A percentile compares a stretch with the other conserved stretches of the same genome.
Evolutionary conservation across 2,797 vertebrate genomes (phyloP).

Genomic region (Sebastolobus alascanus): DNA sequence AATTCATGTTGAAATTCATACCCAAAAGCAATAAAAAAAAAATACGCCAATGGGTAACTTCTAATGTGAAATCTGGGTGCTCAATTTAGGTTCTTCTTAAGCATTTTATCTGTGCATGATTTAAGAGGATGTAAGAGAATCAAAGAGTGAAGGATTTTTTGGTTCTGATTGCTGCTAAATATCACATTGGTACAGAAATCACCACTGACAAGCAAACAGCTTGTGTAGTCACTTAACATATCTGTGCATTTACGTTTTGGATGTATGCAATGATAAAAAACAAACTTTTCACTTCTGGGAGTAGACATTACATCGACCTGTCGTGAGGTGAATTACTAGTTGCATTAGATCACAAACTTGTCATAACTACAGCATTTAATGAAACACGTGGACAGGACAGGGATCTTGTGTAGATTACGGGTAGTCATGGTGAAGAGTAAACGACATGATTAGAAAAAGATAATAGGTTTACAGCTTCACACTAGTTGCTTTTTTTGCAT

Average conservation of each 20-base stretch:
- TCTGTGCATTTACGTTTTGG: conserved; percentile 75
- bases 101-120: conserved; percentile 36
- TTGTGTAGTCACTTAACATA: conserved; percentile 76
- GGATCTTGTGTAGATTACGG: conserved; percentile 96
- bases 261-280: conserved; percentile 74
- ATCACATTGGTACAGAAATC: conserved; percentile 51
- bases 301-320: conserved; percentile 75
- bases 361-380: conserved; percentile 68
- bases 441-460: conserved; percentile 79
- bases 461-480: conserved; percentile 89
- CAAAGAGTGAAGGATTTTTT: conserved; percentile 13
- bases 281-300: conserved; percentile 63
- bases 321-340: conserved; percentile 79
- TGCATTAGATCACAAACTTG: conserved; percentile 73
- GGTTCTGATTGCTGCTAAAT: conserved; percentile 56
- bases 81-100: conserved; percentile 25
- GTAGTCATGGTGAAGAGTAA: conserved; percentile 93
- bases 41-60: conserved; percentile 9
- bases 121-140: conserved; percentile 29
- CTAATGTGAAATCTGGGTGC: conserved; percentile 59
- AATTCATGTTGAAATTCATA: conserved; percentile 10
- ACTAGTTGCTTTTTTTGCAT: conserved; percentile 68
- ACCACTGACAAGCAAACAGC: conserved; percentile 72
- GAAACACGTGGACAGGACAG: conserved; percentile 84
- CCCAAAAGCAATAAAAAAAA: conserved; percentile 52